These are phyloP conservation scores for Amphiprion percula DNA, from an alignment of 2,113 vertebrate genomes.

Conservation along the genomic window DNA sequence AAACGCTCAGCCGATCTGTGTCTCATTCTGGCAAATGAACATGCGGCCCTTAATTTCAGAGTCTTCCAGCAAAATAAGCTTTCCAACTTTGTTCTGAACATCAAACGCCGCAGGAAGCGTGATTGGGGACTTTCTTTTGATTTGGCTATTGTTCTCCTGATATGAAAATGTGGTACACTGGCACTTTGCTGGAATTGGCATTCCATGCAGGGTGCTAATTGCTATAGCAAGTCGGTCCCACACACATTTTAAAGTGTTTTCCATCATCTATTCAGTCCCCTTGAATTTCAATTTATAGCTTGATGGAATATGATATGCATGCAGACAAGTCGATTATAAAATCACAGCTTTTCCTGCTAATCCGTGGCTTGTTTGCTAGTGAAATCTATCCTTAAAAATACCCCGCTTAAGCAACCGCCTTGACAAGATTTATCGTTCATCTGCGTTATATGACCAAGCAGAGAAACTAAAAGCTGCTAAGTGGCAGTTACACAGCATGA, in stretches of 20 bases:
- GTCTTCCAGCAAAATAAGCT: constrained; percentile 46
- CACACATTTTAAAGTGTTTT: constrained; percentile 10
- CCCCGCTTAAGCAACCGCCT: background rate
- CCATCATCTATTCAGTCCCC: background rate
- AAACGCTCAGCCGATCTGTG: constrained; percentile 43
- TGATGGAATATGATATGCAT: background rate
- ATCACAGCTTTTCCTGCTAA: background rate
- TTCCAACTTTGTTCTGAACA: constrained; percentile 58
- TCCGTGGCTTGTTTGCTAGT: background rate
- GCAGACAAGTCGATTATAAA: background rate
- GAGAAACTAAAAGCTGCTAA: constrained; percentile 7
- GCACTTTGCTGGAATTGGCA: constrained; percentile 42
- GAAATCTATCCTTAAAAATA: background rate
- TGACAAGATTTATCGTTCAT: background rate
- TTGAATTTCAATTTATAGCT: background rate
- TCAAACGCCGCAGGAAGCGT: constrained; percentile 42
- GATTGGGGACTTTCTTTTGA: constrained; percentile 63
- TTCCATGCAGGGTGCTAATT: constrained; percentile 51
- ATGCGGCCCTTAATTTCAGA: constrained; percentile 35
- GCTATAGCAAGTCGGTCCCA: constrained; percentile 20
- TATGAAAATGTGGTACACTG: constrained; percentile 38
- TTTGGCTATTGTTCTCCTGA: constrained; percentile 58
- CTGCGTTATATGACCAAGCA: constrained; percentile 12
- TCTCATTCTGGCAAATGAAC: constrained; percentile 45
- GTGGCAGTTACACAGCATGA: constrained; percentile 17